Evolutionary conservation across 2,113 vertebrate species (phyloP).

Genomic region (Xiphophorus couchianus): DNA sequence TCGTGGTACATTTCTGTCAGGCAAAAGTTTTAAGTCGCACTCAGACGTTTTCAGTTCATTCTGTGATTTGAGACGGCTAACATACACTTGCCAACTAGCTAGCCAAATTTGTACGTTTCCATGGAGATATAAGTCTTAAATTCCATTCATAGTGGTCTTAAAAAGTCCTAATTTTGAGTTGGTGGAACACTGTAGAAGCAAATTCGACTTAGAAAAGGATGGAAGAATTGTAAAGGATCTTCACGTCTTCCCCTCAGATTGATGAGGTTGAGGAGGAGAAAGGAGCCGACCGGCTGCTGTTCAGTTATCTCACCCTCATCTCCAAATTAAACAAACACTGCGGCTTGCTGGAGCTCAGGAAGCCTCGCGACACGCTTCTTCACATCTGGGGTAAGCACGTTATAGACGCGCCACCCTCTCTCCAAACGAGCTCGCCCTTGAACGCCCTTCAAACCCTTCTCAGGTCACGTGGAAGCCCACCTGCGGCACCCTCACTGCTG

Average conservation of each 20-base stretch:
- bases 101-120: no score
- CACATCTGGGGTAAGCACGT: constrained; percentile 85
- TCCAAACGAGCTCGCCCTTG: background rate
- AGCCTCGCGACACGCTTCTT: constrained; percentile 76
- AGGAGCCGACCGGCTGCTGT: constrained; percentile 89
- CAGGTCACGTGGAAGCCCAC: constrained; percentile 89
- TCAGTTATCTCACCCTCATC: constrained; percentile 88
- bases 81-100: no score
- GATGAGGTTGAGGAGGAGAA: constrained; percentile 89
- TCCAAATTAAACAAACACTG: constrained; percentile 90
- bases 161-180: no score
- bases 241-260: constrained; percentile 74
- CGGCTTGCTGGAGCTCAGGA: constrained; percentile 81
- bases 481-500: constrained; percentile 93
- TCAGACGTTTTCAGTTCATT: no score
- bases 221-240: background rate
- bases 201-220: background rate
- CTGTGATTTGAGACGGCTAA: no score
- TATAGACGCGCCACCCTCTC: no score
- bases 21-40: no score
- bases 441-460: background rate
- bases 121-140: no score
- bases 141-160: no score
- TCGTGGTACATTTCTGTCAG: no score
- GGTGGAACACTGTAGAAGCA: background rate